Evolutionary conservation across 2,797 vertebrate species (phyloP), one percentile per base, ranked within the genome.

Genomic region (Babyrousa celebensis): DNA sequence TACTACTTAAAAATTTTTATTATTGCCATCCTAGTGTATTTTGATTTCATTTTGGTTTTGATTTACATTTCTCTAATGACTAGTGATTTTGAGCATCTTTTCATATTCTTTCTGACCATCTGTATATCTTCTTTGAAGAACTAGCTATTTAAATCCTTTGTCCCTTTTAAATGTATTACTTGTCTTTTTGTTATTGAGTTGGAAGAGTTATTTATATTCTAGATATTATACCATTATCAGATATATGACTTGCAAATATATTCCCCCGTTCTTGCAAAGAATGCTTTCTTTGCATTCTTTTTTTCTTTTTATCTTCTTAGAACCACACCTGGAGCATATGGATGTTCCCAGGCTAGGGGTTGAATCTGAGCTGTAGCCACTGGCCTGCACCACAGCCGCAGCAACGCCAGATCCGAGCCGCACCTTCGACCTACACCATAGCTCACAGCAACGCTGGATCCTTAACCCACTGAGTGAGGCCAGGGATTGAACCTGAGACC

Each of bases 131-230:
- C 25, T 70, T 86, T 60, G 40, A 54, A 79, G 56, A 93, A 72
- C 63, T 72, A 60, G 20, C 20, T 60, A 52, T 70, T 85, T 20
- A 62, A 63, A 40, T 84, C n/a, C 48, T 71, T 40, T 87, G 43
- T 14, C 25, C n/a, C 23, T 63, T 93, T 80, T 48, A 40, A 62
- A 63, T n/a, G 18, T 15, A 3, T 48, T 48, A 10, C 5, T 48
- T 74, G 15, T 20, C 16, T 89, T 72, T 15, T 79, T 87, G 84
- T 79, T 93, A 67, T 29, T 78, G 27, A 85, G 18, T 80, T 87
- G 23, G 52, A 40, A 71, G 56, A 71, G 6, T 54, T 87, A 17
- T 72, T 62, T 63, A 63, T 79, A 72, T 54, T 87, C 23, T 36
- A 62, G 25, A 58, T 60, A 70, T 78, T 70, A 70, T 17, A 70